phyloP scores from a whole-genome alignment of 1,140 invertebrate species.

The Euura saliciscinereae region DNA sequence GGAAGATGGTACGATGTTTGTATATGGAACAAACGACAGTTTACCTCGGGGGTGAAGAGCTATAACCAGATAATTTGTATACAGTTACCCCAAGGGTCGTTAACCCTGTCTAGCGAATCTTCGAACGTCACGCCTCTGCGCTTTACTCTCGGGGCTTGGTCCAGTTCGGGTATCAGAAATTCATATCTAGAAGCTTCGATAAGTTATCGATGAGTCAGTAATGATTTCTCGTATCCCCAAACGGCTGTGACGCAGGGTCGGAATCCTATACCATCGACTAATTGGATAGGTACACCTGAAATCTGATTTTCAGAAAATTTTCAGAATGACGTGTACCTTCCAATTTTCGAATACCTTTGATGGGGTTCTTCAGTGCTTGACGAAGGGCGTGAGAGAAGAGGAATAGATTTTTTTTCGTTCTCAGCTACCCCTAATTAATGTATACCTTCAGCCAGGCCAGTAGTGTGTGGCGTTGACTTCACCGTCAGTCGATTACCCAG shows the following conservation, averaged over 20 bases:
- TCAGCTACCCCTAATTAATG: too few species aligned
- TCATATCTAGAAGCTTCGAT: neutral
- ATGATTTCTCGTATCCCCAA: neutral
- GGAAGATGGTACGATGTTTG: too few species aligned
- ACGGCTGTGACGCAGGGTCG: neutral
- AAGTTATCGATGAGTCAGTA: neutral
- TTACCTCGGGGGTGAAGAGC: neutral
- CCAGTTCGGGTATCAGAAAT: neutral
- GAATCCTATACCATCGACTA: too few species aligned
- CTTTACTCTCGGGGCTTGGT: neutral
- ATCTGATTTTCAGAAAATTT: too few species aligned
- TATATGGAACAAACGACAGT: too few species aligned
- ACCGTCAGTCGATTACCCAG: constrained; percentile 13
- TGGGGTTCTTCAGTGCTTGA: too few species aligned
- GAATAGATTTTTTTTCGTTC: too few species aligned
- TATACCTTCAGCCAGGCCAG: too few species aligned
- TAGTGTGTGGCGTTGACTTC: constrained; percentile 12
- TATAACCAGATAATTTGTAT: constrained; percentile 2
- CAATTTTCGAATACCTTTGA: too few species aligned
- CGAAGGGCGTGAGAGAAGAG: too few species aligned
- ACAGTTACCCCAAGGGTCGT: neutral
- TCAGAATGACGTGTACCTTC: too few species aligned
- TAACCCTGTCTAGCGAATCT: neutral
- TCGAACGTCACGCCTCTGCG: neutral
- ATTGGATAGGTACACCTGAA: too few species aligned